Evolutionary conservation across 2,888 invertebrate genomes (phyloP), one percentile per base, ranked within the genome.

Genomic region (Xestia sexstrigata): DNA sequence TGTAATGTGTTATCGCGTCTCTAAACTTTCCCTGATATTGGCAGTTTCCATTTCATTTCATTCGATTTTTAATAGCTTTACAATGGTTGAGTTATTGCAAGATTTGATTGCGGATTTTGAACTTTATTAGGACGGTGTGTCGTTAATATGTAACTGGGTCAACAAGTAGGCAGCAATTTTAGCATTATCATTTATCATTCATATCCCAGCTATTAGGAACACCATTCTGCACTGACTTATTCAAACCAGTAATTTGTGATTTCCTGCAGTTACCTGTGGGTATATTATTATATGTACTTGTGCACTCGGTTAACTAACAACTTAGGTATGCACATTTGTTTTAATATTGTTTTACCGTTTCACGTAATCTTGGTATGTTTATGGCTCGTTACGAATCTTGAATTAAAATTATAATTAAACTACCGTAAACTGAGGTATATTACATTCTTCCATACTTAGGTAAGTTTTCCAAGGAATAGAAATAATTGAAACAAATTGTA

Each of bases 11-110:
- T 81, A 84, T 87, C 85, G 77, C 85, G 81, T 87, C 80, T 83
- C 81, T 76, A 82, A 60, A 90, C 91, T 91, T 92, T 91, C 90
- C 76, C 89, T 78, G 78, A 87, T 88, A 86, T 89, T 84, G 79
- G 78, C 82, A 82, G 66, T 88, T 88, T 87, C 80, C 76, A 76
- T 82, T 86, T 71, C 45, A 78, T 71, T 79, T 70, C 20, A 74
- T 79, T 72, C 11, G 13, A 60, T 75, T 62, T 55, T 67, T 6
- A 35, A 39, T 65, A 58, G 23, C n/a, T 35, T 26, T 52, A 45
- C 39, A 23, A 20, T 7, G 39, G 15, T 70, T 66, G 39, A 60
- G 39, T 9, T 71, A 71, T 47, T 85, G 17, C 42, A 55, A 42
- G 47, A 74, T 73, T 76, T 69, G 63, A 70, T 71, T 65, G 63